Evolutionary conservation across 1,140 invertebrate genomes (phyloP), one percentile per base, ranked within the genome.

Genomic region (Telenomus remus): DNA sequence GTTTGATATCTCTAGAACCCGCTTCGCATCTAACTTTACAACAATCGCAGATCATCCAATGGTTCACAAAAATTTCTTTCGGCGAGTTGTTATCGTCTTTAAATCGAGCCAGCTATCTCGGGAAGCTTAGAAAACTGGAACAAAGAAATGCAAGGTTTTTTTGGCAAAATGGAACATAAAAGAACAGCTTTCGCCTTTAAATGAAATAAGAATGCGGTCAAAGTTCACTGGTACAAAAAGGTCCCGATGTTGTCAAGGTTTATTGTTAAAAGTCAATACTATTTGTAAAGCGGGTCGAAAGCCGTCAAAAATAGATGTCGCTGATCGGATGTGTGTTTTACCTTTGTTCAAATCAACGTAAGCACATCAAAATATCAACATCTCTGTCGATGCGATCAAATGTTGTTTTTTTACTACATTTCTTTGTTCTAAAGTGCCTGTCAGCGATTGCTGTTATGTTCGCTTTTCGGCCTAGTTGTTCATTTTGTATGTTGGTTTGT

Each of bases 41-140:
- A 27, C 39, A 19, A 33, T 66, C 47, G 37, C 48, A 53, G 63
- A 66, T 14, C 9, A 42, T 43, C 54, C 48, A 55, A 57, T 51
- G 19, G 37, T 68, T 68, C 54, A 19, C 12, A 35, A 51, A 48
- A 68, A 68, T 68, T 68, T 37, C 48, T 57, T 51, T 27, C 9
- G 6, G 0, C n/a, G 46, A 66, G 44, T 47, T 66, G 44, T 55
- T 65, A 55, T 55, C 63, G 57, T 46, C 43, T 27, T 39, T 9
- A 9, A 69, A 60, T 54, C 55, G 65, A 43, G 15, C 39, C 49
- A 50, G 33, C 27, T 35, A 51, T 59, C 42, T 27, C 14, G 34
- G 1, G 37, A 15, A 16, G 39, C 35, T 61, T 15, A 39, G n/a
- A 13, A 43, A 55, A 60, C 16, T 43, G 15, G 10, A 44, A 37